Percentiles rank a stretch among this genome's conserved stretches.
These are phyloP conservation scores for Anomalospiza imberbis DNA, from an alignment of 2,797 vertebrate genomes.

Conservation along the genomic window DNA sequence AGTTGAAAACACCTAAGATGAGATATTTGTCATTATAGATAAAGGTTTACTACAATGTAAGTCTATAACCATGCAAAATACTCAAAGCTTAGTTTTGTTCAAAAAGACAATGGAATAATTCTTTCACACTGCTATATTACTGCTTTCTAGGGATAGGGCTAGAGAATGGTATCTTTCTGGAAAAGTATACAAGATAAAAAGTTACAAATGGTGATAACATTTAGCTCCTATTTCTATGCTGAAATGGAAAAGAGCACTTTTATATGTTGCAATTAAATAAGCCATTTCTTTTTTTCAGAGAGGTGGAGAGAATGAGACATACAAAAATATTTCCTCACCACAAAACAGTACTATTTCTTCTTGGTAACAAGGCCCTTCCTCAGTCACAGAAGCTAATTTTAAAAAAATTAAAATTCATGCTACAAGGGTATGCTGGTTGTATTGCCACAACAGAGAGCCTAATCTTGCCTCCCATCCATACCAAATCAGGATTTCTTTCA, in stretches of 20 bases:
- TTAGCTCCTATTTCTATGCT: not conserved
- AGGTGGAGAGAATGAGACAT: not conserved
- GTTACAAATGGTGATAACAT: not conserved
- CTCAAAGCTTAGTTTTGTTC: not conserved
- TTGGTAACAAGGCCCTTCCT: not conserved
- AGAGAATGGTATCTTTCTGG: not conserved
- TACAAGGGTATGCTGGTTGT: not conserved
- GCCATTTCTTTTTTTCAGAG: not conserved
- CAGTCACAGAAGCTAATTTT: not conserved
- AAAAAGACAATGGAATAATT: not conserved
- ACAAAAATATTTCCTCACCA: not conserved
- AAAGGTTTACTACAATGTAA: not conserved
- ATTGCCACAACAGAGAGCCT: not conserved
- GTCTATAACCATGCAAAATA: not conserved
- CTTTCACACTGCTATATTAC: not conserved
- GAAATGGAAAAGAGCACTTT: not conserved
- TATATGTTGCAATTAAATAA: not conserved
- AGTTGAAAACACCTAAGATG: slow-evolving; percentile 1
- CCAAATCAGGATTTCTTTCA: not conserved
- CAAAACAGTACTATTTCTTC: not conserved
- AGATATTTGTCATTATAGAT: not conserved
- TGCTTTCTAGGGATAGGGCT: not conserved
- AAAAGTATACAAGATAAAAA: not conserved
- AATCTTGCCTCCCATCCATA: not conserved
- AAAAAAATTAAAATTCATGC: not conserved